Evolutionary conservation across 2,797 vertebrate species (phyloP).

Genomic region (Channa striata): DNA sequence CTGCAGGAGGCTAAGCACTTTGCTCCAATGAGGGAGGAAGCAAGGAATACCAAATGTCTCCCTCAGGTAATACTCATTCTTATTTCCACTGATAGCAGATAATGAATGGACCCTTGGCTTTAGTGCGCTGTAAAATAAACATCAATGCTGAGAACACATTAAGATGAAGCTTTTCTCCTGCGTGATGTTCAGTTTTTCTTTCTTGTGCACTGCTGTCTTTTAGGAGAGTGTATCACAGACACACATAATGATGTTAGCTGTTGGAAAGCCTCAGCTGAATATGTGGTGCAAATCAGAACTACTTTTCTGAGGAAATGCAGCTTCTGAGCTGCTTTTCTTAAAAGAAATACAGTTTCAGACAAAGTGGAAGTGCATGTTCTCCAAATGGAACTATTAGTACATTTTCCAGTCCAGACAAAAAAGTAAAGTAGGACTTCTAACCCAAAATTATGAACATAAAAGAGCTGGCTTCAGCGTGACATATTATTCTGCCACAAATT

Average conservation of each 20-base stretch:
- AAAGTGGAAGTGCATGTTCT: not conserved
- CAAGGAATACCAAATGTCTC: conserved; percentile 27
- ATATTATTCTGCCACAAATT: not conserved
- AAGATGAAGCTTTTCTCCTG: not conserved
- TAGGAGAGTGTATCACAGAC: not conserved
- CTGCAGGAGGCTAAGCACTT: conserved; percentile 32
- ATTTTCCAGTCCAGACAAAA: not conserved
- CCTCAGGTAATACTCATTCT: conserved; percentile 27
- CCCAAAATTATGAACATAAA: not conserved
- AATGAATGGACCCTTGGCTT: conserved; percentile 2
- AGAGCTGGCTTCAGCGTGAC: not conserved
- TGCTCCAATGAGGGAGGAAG: conserved; percentile 26
- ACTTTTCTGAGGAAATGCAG: conserved; percentile 4
- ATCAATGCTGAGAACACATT: not conserved
- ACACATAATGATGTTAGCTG: conserved; percentile 4
- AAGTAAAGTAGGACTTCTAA: not conserved
- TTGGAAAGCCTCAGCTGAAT: conserved; percentile 1
- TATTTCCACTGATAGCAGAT: conserved; percentile 8
- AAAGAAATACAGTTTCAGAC: not conserved
- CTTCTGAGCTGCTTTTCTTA: not conserved
- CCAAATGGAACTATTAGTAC: not conserved
- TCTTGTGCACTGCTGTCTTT: not conserved
- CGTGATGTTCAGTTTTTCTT: conserved; percentile 4
- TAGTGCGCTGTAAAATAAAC: conserved; percentile 15
- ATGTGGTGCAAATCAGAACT: conserved; percentile 1